Evolutionary conservation across 2,888 invertebrate genomes (phyloP).

Genomic region (Herminia tarsipennalis): DNA sequence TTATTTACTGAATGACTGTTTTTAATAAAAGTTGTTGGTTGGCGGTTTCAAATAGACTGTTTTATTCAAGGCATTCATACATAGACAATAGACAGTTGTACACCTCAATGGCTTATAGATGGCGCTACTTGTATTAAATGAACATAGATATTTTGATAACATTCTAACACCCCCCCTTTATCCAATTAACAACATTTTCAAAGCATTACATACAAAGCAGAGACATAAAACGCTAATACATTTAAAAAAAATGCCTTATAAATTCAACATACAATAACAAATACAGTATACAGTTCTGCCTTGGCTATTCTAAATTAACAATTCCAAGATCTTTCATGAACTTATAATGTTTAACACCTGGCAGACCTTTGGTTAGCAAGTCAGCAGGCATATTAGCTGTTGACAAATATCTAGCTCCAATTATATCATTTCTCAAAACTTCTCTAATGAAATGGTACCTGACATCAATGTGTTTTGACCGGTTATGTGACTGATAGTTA

Average conservation of each 20-base stretch:
- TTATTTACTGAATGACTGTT: too few species aligned
- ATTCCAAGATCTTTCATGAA: constrained; percentile 7
- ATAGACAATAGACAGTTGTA: too few species aligned
- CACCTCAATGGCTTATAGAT: too few species aligned
- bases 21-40: too few species aligned
- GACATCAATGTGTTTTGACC: constrained; percentile 7
- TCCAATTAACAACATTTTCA: too few species aligned
- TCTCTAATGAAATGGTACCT: constrained; percentile 3
- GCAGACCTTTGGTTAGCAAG: constrained; percentile 9
- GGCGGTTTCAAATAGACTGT: too few species aligned
- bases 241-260: neutral
- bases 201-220: too few species aligned
- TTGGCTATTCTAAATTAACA: constrained; percentile 7
- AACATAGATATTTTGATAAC: too few species aligned
- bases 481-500: too few species aligned
- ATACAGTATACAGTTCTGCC: constrained; percentile 3
- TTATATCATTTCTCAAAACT: constrained; percentile 3
- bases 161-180: too few species aligned
- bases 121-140: too few species aligned
- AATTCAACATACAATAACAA: neutral
- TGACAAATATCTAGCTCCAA: constrained; percentile 9
- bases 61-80: too few species aligned
- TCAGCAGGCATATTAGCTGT: constrained; percentile 12
- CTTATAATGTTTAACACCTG: constrained; percentile 7
- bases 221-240: neutral